Conservation (phyloP, 2,113 vertebrate genomes). For the Macrotus californicus region DNA sequence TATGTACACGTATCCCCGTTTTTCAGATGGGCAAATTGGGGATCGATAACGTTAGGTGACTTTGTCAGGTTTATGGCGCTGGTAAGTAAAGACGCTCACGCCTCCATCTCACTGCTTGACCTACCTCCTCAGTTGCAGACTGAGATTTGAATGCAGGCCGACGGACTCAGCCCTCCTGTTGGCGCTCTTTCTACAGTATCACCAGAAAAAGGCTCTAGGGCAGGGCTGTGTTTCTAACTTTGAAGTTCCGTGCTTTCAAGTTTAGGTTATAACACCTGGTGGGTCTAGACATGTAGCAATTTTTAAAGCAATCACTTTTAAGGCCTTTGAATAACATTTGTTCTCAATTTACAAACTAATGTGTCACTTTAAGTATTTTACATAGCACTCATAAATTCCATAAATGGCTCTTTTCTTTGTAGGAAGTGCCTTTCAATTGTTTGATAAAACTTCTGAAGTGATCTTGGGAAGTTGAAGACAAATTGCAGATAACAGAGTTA, state of each 20-base stretch:
- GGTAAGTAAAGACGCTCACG: not conserved
- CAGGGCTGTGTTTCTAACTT: not conserved
- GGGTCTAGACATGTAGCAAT: not conserved
- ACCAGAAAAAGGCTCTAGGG: not conserved
- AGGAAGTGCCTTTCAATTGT: not conserved
- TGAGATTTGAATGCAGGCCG: not conserved
- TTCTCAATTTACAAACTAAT: conserved; percentile 19
- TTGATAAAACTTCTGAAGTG: not conserved
- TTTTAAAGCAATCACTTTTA: conserved; percentile 20
- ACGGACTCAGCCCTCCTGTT: not conserved
- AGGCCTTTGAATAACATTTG: not conserved
- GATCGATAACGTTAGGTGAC: not conserved
- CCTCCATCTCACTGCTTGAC: not conserved
- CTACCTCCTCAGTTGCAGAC: not conserved
- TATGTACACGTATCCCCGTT: not conserved
- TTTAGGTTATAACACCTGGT: not conserved
- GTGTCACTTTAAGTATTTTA: conserved; percentile 7
- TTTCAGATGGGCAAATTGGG: not conserved
- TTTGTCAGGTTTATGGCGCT: not conserved
- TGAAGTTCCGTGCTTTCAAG: not conserved
- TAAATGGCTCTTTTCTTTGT: not conserved
- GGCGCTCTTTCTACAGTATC: not conserved
- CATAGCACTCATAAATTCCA: conserved; percentile 4
- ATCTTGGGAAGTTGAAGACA: conserved; percentile 31
- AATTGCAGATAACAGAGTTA: not conserved